These are phyloP conservation scores for Ifrita kowaldi DNA, from an alignment of 2,113 vertebrate species.

Conservation along the genomic window DNA sequence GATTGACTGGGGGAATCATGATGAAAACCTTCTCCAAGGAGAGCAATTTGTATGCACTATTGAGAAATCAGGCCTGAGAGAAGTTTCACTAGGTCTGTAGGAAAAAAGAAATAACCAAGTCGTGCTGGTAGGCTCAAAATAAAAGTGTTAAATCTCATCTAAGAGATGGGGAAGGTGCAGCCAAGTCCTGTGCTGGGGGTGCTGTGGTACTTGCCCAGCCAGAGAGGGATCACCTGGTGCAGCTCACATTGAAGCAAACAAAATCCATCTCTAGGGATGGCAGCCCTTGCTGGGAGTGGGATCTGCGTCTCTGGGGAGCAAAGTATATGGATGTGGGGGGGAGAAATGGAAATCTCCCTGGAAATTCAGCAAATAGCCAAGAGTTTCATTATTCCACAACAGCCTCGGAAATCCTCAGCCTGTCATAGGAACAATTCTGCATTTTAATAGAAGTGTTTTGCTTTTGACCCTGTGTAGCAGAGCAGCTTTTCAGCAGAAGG, in stretches of 20 bases:
- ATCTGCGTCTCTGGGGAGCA: neutral
- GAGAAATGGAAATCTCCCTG: neutral
- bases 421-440: neutral
- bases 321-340: neutral
- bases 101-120: neutral
- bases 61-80: constrained; percentile 24
- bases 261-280: neutral
- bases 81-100: neutral
- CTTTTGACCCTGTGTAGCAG: neutral
- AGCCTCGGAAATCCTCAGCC: neutral
- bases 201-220: neutral
- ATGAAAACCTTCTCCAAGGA: constrained; percentile 6
- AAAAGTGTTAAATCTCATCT: neutral
- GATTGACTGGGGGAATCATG: neutral
- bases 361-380: neutral
- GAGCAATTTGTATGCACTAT: constrained; percentile 5
- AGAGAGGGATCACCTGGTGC: neutral
- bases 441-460: neutral
- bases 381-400: neutral
- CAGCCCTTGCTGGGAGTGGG: neutral
- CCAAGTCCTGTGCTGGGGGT: neutral
- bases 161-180: neutral
- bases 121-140: neutral
- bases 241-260: neutral
- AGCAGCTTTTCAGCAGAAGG: neutral